Evolutionary conservation across 30 jellyfish, hydroid and myxozoan species (phyloP), one percentile per base, ranked within the genome.

Genomic region (Cassiopea andromeda): DNA sequence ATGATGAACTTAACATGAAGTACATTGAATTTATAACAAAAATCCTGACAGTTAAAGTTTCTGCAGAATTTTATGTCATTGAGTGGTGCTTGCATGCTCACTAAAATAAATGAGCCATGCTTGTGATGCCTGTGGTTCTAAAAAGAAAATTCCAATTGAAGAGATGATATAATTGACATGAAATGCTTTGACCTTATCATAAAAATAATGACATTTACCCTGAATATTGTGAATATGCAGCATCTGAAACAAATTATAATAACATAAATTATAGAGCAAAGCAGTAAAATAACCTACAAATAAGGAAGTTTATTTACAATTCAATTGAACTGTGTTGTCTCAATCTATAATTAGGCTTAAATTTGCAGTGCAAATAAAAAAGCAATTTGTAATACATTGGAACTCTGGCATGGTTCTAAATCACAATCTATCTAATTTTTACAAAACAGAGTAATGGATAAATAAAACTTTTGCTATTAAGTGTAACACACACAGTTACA

Each of bases 151-250:
- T 5, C 73, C 15, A 4, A 64, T 64, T 64, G 13, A 44, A 44
- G 7, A 16, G 1, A 15, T 14, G 12, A 17, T 17, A 78, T 27
- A 60, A 60, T 81, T 7, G 0, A 38, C 57, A 6, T 72, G 27
- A 14, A 5, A 5, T 17, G 43, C 27, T 17, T 17, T 43, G 69
- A 48, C 2, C 2, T 1, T 1, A 2, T 44, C 2, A 44, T 0
- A 10, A 0, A 1, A 2, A 60, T 44, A 69, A 64, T 2, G 10
- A 43, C 18, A 73, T 75, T 71, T 59, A 85, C 92, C 85, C 79
- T 59, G 81, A 46, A 58, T 85, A 85, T 73, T 85, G 92, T n/a
- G 92, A 85, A 48, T 85, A 85, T 1, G 73, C 85, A 50, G 70
- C 92, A 73, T 85, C 92, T 85, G 17, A 60, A 85, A 73, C 38